Evolutionary conservation across 2,888 invertebrate species (phyloP).

Genomic region (Acleris emargana): DNA sequence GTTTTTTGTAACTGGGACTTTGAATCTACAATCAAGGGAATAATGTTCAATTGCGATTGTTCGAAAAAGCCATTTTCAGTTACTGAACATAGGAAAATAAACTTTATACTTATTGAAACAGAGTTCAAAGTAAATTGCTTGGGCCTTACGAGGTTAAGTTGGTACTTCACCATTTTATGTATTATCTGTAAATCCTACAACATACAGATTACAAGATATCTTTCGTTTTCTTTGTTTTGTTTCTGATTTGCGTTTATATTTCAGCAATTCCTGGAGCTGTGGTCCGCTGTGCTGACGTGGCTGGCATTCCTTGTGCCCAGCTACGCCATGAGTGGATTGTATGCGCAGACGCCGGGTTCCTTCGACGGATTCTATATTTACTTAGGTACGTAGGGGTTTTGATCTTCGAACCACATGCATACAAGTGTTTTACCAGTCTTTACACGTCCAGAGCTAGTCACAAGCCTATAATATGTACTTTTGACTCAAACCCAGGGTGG

Average conservation of each 20-base stretch:
- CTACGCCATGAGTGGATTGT: conserved; percentile 93
- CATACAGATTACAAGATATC: no score
- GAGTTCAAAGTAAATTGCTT: no score
- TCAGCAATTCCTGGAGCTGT: conserved; percentile 90
- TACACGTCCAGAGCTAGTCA: not conserved
- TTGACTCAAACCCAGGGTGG: no score
- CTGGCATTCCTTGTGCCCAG: conserved; percentile 93
- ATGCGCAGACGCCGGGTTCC: conserved; percentile 86
- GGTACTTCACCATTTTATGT: not conserved
- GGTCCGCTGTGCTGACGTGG: conserved; percentile 91
- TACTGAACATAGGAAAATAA: no score
- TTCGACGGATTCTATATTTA: conserved; percentile 88
- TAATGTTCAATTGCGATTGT: no score
- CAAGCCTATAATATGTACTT: not conserved
- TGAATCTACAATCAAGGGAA: no score
- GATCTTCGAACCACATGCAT: no score
- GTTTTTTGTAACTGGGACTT: no score
- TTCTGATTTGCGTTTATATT: conserved; percentile 36
- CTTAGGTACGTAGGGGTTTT: conserved; percentile 84
- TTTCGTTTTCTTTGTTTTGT: not conserved
- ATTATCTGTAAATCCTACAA: not conserved
- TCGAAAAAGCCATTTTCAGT: no score
- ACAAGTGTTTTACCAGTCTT: no score
- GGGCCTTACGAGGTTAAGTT: no score
- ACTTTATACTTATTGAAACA: no score